These are phyloP conservation scores for Microcebus jonahi DNA, from an alignment of 2,113 vertebrate species.

Conservation along the genomic window DNA sequence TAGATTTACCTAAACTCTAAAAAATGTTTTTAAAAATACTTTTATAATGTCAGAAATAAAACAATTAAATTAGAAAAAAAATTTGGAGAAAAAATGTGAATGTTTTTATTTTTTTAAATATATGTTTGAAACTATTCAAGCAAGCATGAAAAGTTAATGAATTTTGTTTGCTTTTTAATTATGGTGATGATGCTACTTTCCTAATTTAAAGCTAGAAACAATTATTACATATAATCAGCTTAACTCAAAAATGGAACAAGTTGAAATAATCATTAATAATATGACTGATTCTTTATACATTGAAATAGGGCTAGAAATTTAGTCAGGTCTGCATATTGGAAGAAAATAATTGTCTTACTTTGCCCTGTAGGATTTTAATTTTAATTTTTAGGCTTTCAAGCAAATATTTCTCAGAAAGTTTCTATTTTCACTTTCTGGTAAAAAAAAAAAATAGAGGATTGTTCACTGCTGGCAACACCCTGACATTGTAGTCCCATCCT, in stretches of 20 bases:
- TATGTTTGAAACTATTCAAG: background rate
- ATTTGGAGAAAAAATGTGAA: background rate
- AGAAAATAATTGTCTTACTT: conserved; percentile 42
- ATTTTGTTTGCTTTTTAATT: conserved; percentile 1
- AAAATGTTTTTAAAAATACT: background rate
- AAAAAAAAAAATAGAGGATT: background rate
- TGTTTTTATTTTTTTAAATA: background rate
- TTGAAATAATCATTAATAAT: conserved; percentile 40
- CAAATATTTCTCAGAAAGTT: conserved; percentile 19
- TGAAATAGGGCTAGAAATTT: conserved; percentile 40
- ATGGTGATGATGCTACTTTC: background rate
- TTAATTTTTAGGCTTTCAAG: conserved; percentile 23
- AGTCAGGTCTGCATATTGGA: background rate
- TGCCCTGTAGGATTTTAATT: conserved; percentile 12
- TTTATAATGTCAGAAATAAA: conserved; percentile 4
- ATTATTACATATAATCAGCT: conserved; percentile 24
- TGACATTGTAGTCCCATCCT: background rate
- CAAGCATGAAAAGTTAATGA: background rate
- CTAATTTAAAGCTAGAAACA: conserved; percentile 2
- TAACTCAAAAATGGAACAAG: background rate
- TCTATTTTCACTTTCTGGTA: background rate
- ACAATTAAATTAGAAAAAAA: background rate
- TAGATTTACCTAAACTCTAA: background rate
- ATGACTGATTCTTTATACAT: conserved; percentile 8
- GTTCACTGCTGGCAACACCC: background rate